Conservation (phyloP, 2,113 vertebrate species). For the Cyphotilapia sp. region DNA sequence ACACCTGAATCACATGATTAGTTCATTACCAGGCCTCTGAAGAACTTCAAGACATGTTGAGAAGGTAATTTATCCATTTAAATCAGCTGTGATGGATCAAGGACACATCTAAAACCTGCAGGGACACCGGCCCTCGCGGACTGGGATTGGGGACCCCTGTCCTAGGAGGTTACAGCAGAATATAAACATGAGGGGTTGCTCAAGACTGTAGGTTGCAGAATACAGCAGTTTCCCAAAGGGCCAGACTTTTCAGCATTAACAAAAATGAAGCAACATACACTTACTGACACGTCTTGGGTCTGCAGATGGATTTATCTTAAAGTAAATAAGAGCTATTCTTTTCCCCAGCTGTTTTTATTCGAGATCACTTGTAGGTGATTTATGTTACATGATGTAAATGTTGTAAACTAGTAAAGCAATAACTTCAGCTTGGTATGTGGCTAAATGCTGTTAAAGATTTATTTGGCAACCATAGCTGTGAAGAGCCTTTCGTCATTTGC, state of each 20-base stretch:
- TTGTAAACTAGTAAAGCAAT: background rate
- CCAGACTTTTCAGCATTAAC: background rate
- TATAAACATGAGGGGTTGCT: background rate
- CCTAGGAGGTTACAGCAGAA: background rate
- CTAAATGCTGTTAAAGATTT: background rate
- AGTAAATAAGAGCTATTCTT: background rate
- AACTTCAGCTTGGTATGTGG: background rate
- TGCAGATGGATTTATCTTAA: background rate
- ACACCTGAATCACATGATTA: no score
- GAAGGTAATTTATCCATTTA: background rate
- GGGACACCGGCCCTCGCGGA: background rate
- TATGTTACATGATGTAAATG: background rate
- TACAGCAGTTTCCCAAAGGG: background rate
- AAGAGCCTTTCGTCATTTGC: background rate
- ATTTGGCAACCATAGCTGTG: background rate
- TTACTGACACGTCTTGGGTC: background rate
- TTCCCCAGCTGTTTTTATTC: background rate
- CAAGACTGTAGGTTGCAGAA: background rate
- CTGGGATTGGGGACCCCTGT: background rate
- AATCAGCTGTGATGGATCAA: background rate
- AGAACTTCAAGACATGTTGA: background rate
- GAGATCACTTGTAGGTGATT: background rate
- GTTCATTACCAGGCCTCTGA: background rate
- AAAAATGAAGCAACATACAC: background rate
- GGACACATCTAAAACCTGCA: background rate